Evolutionary conservation across 2,113 vertebrate genomes (phyloP), one percentile per base, ranked within the genome.

Genomic region (Laterallus jamaicensis): DNA sequence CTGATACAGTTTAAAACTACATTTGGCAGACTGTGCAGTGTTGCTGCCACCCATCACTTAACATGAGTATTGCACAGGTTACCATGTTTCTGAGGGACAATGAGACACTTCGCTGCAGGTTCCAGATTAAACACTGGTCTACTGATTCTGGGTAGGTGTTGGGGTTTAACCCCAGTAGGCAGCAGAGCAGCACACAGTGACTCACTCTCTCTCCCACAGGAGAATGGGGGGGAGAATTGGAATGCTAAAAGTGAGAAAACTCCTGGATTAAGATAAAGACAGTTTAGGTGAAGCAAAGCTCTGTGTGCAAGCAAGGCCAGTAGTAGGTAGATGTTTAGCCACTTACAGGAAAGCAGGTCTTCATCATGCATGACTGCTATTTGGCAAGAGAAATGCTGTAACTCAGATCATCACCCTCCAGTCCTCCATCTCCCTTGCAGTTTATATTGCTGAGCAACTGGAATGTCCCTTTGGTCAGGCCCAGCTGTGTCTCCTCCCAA

Each of bases 1-100:
- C 42, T 52, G 8, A n/a, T 6, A 14, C 3, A 5, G 80, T 92
- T 87, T 54, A 9, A 35, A 68, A 10, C 13, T 26, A 4, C n/a
- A 1, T 66, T 39, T 93, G 62, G 24, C 88, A 92, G n/a, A 44
- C n/a, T n/a, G 18, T 29, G 67, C 49, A 32, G 86, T 73, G 55
- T 2, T 96, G 83, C 86, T 95, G 91, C 80, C 88, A 90, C 70
- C 76, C 68, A 66, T 77, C 68, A 66, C n/a, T 73, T 55, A 54
- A 3, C 35, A 4, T 12, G 59, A 62, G 67, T 26, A 81, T 62
- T 88, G 67, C 82, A 86, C 19, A 62, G 54, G 44, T 60, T 60
- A 44, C 59, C 14, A 3, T 26, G 3, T 7, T 81, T 71, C 59
- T 77, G 21, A 74, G 29, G 54, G 59, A 22, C 25, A 50, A 11